Evolutionary conservation across 30 jellyfish, hydroid and myxozoan genomes (phyloP), one percentile per base, ranked within the genome.

Genomic region (Hydra vulgaris): DNA sequence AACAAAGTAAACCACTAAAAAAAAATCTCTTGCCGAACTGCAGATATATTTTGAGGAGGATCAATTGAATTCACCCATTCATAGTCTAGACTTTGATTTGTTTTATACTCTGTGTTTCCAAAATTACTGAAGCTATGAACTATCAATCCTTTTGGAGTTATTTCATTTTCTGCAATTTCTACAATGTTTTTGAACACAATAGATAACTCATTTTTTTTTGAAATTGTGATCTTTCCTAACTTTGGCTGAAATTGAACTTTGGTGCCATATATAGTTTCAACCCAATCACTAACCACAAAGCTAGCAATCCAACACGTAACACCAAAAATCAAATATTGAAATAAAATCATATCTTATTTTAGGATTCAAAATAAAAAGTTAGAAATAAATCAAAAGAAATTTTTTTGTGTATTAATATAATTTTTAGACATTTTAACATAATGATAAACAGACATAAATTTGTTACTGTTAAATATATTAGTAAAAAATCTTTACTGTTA

Each of bases 221-320:
- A 15, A 52, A 78, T 17, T 18, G 52, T n/a, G 82, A 78, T 54
- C 22, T n/a, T 66, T 15, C 85, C 85, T 73, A 73, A 73, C 18
- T 15, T 78, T 15, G 16, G 27, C 25, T 78, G 21, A 21, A 75
- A 0, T 5, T 66, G 53, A n/a, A 75, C 16, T 12, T 75, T n/a
- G 8, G 25, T 53, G n/a, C 83, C 83, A 26, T 21, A 75, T 3
- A 75, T 17, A 27, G 26, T n/a, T 25, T 7, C 73, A 8, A n/a
- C 70, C 83, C 83, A 75, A 16, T 75, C 83, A 21, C 61, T 40
- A 40, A 5, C 12, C 61, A 40, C 61, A n/a, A n/a, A 3, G 61
- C 61, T 40, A 12, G 61, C 61, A 40, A 40, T 3, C 8, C 12
- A 40, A 12, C 61, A 40, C 5, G 8, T 40, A 40, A 40, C 61